Evolutionary conservation across 2,888 invertebrate genomes (phyloP), one percentile per base, ranked within the genome.

Genomic region (Mystacides longicornis): DNA sequence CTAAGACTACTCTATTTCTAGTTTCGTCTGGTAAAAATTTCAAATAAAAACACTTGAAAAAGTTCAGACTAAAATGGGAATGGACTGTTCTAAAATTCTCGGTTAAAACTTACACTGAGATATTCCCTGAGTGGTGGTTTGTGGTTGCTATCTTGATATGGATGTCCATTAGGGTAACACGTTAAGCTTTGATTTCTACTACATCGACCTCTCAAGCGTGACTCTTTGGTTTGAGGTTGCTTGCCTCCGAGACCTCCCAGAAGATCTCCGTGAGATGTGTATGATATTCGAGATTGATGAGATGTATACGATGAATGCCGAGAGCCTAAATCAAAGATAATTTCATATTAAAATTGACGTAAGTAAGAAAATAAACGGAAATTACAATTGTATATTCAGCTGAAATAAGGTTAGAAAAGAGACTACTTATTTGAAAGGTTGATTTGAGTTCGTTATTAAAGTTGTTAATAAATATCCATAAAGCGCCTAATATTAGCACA

Each of bases 271-370:
- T 95, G 94, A 31, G 95, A 95, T 62, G 93, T 94, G 72, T 95
- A 95, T 56, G 95, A 94, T 67, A 93, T 81, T 65, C 93, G 82
- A 56, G 93, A 93, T 67, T 92, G 92, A 72, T 95, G 95, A 60
- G 95, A 95, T 64, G 94, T 94, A 76, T 95, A 94, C 65, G 94
- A 95, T 63, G 93, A 93, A 74, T 94, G 93, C 64, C 94, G 84
- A 63, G 94, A 91, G 65, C 89, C 89, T 78, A 75, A 3, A 11
- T 21, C 18, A 60, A 54, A n/a, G n/a, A n/a, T n/a, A n/a, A n/a
- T n/a, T n/a, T n/a, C 42, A 52, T 23, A 22, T n/a, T 18, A 23
- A 27, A 27, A 27, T 7, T 27, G 27, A 27, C 11, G 11, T 11
- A 27, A 27, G 11, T 27, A 7, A 27, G 7, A 27, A 27, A n/a